Conservation (phyloP, 2,797 vertebrate species). For the Gambelia wislizenii region DNA sequence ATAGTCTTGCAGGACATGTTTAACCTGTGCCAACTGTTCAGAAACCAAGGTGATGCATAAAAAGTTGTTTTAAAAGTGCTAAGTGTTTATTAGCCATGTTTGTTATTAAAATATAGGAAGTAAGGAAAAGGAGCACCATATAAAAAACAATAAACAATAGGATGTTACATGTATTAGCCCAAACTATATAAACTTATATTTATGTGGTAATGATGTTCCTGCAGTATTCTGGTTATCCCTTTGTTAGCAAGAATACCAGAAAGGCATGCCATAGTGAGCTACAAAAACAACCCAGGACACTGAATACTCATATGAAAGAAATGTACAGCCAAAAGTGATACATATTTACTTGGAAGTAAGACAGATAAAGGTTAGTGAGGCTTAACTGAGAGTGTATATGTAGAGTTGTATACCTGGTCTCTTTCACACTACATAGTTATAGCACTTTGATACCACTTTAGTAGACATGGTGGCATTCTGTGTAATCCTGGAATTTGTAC, state of each 20-base stretch:
- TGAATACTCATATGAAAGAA: not conserved
- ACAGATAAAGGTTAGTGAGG: not conserved
- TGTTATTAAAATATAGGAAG: not conserved
- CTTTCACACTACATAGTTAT: too few species aligned
- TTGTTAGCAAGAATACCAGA: not conserved
- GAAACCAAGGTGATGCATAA: conserved; percentile 43
- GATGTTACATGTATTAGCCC: not conserved
- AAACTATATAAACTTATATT: not conserved
- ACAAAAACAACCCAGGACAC: not conserved
- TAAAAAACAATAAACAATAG: not conserved
- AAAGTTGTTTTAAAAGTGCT: not conserved
- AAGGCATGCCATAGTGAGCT: not conserved
- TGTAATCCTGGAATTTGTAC: too few species aligned
- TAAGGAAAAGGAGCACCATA: not conserved
- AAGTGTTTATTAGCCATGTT: not conserved
- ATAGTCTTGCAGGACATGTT: conserved; percentile 40
- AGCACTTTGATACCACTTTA: too few species aligned
- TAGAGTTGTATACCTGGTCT: too few species aligned
- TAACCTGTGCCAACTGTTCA: conserved; percentile 47
- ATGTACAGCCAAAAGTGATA: not conserved
- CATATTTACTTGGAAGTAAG: not conserved
- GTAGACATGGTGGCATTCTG: too few species aligned
- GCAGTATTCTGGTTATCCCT: not conserved
- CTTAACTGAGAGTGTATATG: not conserved
- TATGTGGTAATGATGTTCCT: not conserved